Evolutionary conservation across 92 coral and sea anemone species (phyloP), one percentile per base, ranked within the genome.

Genomic region (Porites lobata): DNA sequence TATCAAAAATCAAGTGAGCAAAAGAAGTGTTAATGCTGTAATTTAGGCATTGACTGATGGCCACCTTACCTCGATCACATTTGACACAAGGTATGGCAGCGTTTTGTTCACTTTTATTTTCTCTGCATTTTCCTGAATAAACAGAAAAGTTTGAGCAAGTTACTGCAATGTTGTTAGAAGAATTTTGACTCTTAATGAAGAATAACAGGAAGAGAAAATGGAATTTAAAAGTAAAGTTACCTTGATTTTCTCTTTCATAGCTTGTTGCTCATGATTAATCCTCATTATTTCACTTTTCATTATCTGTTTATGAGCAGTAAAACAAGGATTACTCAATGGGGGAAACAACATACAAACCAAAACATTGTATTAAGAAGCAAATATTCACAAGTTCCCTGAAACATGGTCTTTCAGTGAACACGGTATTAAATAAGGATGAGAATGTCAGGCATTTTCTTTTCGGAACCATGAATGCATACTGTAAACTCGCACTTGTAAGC

Each of bases 281-380:
- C 99, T 91, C 99, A 98, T 94, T 64, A 98, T 94, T 77, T 98
- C 99, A 91, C 99, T 98, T 85, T 95, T 98, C 99, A 98, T 98
- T 21, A 98, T 98, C 99, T 98, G 88, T 65, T 65, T 88, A 22
- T 8, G 53, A 53, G 21, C 9, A 9, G 24, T 62, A 7, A 80
- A 1, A 56, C 20, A 7, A 38, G 74, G 24, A 38, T 38, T 38
- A 38, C 47, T 38, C 47, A 38, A 4, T 38, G 47, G 47, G 7
- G 6, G 7, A 38, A 38, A 38, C 47, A 38, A 38, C 7, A 38
- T 38, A 38, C 47, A 38, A 38, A 38, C 47, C 47, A 38, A 38
- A 4, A 6, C 6, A 38, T 38, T 4, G 47, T 38, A 38, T 38
- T 38, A 38, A 38, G 7, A 38, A 38, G 47, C 6, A 38, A 38